These are phyloP conservation scores for Umimayanthus chanpuru DNA, from an alignment of 92 coral and sea anemone species.

Conservation along the genomic window DNA sequence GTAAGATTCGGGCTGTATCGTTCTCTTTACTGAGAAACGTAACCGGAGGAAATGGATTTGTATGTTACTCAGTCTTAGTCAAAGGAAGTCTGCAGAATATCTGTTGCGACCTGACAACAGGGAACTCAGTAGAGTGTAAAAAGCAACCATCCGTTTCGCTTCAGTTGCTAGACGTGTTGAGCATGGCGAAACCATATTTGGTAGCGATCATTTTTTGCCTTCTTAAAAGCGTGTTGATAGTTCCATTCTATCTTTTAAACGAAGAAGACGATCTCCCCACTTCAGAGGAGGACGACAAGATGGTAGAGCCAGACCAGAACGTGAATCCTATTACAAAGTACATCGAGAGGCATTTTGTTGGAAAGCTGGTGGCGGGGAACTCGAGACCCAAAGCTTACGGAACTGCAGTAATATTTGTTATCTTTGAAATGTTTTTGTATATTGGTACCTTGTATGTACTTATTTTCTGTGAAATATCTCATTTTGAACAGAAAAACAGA, in stretches of 20 bases:
- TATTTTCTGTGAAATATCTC: not conserved
- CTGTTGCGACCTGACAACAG: not conserved
- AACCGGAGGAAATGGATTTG: not conserved
- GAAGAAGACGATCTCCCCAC: not conserved
- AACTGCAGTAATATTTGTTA: not conserved
- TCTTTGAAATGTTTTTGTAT: not conserved
- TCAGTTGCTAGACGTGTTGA: not conserved
- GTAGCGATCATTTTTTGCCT: not conserved
- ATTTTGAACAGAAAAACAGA: not conserved
- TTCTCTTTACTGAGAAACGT: not conserved
- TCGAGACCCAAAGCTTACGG: not conserved
- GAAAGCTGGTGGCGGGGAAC: not conserved
- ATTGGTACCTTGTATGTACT: not conserved
- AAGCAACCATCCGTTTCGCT: not conserved
- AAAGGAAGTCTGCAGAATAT: not conserved
- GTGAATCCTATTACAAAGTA: not conserved
- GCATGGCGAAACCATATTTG: too few species aligned
- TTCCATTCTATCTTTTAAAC: not conserved
- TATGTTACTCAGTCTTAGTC: not conserved
- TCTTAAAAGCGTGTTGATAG: not conserved
- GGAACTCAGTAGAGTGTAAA: not conserved
- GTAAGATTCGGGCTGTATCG: not conserved
- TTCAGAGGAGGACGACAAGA: not conserved
- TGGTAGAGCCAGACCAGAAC: not conserved
- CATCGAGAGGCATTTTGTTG: not conserved